phyloP scores from a whole-genome alignment of 2,888 invertebrate species.

The Empis stercorea region DNA sequence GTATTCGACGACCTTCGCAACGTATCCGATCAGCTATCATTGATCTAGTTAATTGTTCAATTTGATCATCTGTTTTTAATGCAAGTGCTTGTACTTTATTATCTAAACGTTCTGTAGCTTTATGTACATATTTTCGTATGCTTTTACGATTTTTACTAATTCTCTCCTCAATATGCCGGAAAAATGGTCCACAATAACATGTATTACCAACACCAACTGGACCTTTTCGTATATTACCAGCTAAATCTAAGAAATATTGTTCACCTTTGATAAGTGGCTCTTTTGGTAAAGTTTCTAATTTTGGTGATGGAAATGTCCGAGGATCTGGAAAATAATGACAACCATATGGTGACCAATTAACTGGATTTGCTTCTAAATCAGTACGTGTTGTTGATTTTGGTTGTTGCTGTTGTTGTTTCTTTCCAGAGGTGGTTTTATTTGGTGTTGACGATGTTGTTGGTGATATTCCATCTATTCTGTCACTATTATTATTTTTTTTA shows the following conservation, averaged over 20 bases:
- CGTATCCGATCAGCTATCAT: slow-evolving; percentile 30
- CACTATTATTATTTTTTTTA: slow-evolving; percentile 9
- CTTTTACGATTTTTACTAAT: slow-evolving; percentile 59
- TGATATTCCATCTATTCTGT: slow-evolving; percentile 11
- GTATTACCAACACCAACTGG: slow-evolving; percentile 89
- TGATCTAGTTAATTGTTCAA: slow-evolving; percentile 49
- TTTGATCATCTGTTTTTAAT: slow-evolving; percentile 56
- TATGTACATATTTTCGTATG: slow-evolving; percentile 48
- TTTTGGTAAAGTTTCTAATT: slow-evolving; percentile 70
- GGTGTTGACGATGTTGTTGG: slow-evolving; percentile 36
- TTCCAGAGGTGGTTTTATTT: slow-evolving; percentile 2
- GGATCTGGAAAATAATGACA: slow-evolving; percentile 84
- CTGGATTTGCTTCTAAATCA: slow-evolving; percentile 27
- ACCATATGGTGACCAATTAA: slow-evolving; percentile 79
- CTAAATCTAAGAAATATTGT: slow-evolving; percentile 88
- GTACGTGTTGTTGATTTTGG: too few species aligned
- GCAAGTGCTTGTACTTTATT: slow-evolving; percentile 70
- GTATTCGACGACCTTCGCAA: slow-evolving; percentile 45
- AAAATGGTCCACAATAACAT: slow-evolving; percentile 85
- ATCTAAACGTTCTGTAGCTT: slow-evolving; percentile 66
- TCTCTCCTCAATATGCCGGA: slow-evolving; percentile 74
- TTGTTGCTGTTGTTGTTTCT: not conserved
- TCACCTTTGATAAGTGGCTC: slow-evolving; percentile 79
- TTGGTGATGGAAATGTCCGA: slow-evolving; percentile 71
- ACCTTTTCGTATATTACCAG: slow-evolving; percentile 89